Conservation (phyloP, 2,888 invertebrate species). For the Patella pellucida region DNA sequence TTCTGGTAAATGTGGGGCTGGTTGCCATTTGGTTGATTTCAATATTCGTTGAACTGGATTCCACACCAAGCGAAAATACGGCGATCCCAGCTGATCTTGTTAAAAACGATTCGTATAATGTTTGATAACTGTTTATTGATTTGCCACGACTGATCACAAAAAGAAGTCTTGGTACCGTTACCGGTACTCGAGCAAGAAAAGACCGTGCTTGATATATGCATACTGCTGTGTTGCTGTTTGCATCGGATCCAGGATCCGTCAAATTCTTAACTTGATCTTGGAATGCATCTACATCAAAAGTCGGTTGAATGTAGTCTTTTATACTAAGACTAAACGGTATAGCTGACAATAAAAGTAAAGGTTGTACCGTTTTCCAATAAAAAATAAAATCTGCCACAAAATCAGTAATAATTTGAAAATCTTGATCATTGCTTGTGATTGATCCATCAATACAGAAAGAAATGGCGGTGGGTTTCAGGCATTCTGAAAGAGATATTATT, state of each 20-base stretch:
- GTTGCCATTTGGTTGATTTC: background rate
- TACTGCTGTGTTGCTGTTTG: background rate
- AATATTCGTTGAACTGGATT: background rate
- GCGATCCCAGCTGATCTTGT: background rate
- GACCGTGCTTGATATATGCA: background rate
- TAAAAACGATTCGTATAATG: background rate
- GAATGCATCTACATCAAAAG: background rate
- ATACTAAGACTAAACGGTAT: background rate
- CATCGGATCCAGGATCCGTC: background rate
- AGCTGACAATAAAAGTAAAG: background rate
- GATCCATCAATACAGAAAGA: background rate
- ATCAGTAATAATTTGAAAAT: background rate
- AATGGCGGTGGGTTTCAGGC: background rate
- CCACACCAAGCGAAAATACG: background rate
- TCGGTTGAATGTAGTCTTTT: background rate
- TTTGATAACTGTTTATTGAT: background rate
- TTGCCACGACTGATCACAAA: background rate
- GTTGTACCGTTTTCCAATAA: background rate
- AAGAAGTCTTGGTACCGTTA: background rate
- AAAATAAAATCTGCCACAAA: background rate
- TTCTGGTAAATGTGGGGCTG: background rate
- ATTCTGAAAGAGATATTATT: background rate
- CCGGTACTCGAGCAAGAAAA: background rate
- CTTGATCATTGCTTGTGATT: background rate
- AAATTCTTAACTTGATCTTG: background rate